Conservation (phyloP, 2,888 invertebrate species). For the Gandaritis pyraliata region DNA sequence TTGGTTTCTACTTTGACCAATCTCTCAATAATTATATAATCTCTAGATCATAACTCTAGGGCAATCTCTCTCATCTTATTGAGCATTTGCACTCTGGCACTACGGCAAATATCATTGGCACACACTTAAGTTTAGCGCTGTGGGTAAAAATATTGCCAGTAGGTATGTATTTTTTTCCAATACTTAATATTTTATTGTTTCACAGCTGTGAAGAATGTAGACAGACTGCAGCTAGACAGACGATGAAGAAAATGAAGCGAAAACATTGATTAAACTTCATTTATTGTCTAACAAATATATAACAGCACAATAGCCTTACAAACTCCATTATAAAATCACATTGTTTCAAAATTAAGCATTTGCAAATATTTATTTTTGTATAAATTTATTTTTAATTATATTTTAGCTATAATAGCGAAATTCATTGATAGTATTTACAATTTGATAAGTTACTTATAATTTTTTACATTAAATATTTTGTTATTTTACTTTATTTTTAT, state of each 20-base stretch:
- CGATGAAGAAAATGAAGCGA: slow-evolving; percentile 29
- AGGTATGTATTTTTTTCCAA: no score
- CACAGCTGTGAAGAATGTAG: slow-evolving; percentile 30
- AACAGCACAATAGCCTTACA: background rate
- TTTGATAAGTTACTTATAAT: slow-evolving; percentile 15
- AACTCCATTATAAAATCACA: slow-evolving; percentile 18
- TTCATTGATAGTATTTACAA: slow-evolving; percentile 8
- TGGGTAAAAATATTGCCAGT: no score
- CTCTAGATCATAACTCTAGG: no score
- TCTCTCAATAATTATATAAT: no score
- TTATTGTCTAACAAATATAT: slow-evolving; percentile 10
- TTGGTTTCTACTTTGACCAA: no score
- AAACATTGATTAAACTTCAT: slow-evolving; percentile 14
- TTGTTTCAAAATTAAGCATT: slow-evolving; percentile 20
- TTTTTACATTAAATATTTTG: slow-evolving; percentile 9
- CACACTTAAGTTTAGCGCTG: no score
- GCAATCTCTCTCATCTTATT: no score
- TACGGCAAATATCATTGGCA: no score
- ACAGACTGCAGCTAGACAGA: slow-evolving; percentile 29
- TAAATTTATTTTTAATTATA: slow-evolving; percentile 4
- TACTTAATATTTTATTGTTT: background rate
- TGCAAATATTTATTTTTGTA: slow-evolving; percentile 4
- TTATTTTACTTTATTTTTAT: background rate
- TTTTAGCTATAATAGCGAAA: slow-evolving; percentile 29
- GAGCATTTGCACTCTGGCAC: no score